Evolutionary conservation across 2,113 vertebrate species (phyloP).

Genomic region (Vireo altiloquus): DNA sequence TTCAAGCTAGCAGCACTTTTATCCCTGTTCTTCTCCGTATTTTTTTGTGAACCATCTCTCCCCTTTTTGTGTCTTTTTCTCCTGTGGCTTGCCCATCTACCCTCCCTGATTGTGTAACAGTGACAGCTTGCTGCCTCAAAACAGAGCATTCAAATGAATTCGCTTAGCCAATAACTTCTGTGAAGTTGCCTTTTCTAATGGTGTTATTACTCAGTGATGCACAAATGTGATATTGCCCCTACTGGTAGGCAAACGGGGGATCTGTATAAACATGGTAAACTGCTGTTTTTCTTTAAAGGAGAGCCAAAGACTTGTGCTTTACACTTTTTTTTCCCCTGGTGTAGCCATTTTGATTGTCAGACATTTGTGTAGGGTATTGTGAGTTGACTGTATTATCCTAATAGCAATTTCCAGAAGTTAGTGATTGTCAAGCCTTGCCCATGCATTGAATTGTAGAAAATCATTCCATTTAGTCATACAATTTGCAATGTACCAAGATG

Average conservation of each 20-base stretch:
- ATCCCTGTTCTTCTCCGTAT: neutral
- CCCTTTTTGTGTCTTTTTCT: neutral
- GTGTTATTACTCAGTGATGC: constrained; percentile 87
- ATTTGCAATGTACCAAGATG: constrained; percentile 47
- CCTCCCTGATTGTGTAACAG: constrained; percentile 74
- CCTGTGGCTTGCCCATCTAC: constrained; percentile 46
- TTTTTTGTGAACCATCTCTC: neutral
- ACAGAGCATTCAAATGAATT: constrained; percentile 87
- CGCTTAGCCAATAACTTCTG: constrained; percentile 86
- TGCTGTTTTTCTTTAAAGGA: constrained; percentile 76
- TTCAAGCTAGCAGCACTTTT: neutral
- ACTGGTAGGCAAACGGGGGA: constrained; percentile 81
- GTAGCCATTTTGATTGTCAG: constrained; percentile 67
- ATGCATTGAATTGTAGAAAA: constrained; percentile 56
- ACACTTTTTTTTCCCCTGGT: constrained; percentile 50
- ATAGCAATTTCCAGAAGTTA: constrained; percentile 52
- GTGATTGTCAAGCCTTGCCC: constrained; percentile 67
- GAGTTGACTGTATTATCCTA: constrained; percentile 67
- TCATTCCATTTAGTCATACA: constrained; percentile 35
- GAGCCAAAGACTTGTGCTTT: constrained; percentile 84
- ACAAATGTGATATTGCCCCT: constrained; percentile 83
- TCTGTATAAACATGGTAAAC: constrained; percentile 75
- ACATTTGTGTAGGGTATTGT: constrained; percentile 53
- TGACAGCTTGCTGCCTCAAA: constrained; percentile 83
- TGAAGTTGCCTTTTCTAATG: constrained; percentile 89